phyloP scores from a whole-genome alignment of 2,888 invertebrate species.

The Calliopum simillimum region DNA sequence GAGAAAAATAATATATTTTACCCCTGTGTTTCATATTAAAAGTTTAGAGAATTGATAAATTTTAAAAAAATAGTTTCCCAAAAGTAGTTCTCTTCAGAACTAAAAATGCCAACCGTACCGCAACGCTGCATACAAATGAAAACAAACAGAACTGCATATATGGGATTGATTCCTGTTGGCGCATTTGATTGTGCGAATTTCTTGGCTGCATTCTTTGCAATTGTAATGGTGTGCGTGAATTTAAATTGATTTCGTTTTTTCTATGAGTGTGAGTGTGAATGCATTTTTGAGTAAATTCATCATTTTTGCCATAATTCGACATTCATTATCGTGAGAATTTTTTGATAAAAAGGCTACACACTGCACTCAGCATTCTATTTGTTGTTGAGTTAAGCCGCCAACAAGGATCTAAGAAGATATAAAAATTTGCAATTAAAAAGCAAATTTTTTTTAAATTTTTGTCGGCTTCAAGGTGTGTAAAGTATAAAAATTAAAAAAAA shows the following conservation, averaged over 20 bases:
- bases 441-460: slow-evolving; percentile 48
- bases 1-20: no score
- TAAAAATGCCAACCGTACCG: no score
- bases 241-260: slow-evolving; percentile 6
- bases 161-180: slow-evolving; percentile 56
- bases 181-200: slow-evolving; percentile 41
- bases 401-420: slow-evolving; percentile 59
- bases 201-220: slow-evolving; percentile 28
- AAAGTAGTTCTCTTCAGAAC: no score
- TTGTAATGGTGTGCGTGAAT: slow-evolving; percentile 27
- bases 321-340: slow-evolving; percentile 35
- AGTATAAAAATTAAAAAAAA: slow-evolving; percentile 24
- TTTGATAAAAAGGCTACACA: slow-evolving; percentile 59
- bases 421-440: slow-evolving; percentile 21
- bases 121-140: not conserved
- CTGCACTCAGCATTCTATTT: slow-evolving; percentile 60
- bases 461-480: slow-evolving; percentile 37
- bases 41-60: no score
- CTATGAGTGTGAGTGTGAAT: slow-evolving; percentile 7
- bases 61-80: no score
- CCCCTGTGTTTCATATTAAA: no score
- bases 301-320: slow-evolving; percentile 40
- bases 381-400: slow-evolving; percentile 65
- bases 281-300: slow-evolving; percentile 16
- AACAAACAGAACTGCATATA: slow-evolving; percentile 57